A percentile compares a stretch with the other conserved stretches of the same genome.
Conservation (phyloP, 2,113 vertebrate genomes). For the Pterocles orientalis region DNA sequence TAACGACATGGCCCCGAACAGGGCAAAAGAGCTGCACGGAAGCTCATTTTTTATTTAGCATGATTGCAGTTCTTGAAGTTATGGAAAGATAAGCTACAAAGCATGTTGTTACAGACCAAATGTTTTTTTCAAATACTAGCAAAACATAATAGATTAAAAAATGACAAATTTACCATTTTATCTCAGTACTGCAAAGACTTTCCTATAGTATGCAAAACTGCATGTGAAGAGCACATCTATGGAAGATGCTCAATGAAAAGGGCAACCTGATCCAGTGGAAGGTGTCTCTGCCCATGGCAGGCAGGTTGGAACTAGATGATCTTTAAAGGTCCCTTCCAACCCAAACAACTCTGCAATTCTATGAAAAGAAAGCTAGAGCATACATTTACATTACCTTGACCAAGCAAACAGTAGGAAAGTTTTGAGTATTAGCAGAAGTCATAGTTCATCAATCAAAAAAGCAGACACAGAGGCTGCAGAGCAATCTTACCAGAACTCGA, state of each 20-base stretch:
- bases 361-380: neutral
- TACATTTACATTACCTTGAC: neutral
- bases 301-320: too few species aligned
- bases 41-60: neutral
- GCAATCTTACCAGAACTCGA: constrained; percentile 89
- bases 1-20: neutral
- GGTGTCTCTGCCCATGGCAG: too few species aligned
- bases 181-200: neutral
- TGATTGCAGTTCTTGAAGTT: neutral
- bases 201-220: neutral
- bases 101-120: neutral
- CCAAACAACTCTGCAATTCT: too few species aligned
- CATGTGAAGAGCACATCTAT: neutral
- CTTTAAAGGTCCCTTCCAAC: too few species aligned
- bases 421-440: neutral
- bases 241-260: neutral
- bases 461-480: neutral
- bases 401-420: neutral
- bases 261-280: too few species aligned
- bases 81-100: neutral
- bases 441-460: neutral
- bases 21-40: neutral
- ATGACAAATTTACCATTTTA: neutral
- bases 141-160: neutral
- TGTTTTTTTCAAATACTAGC: neutral